phyloP scores from a whole-genome alignment of 2,113 vertebrate species.

The Balaeniceps rex region DNA sequence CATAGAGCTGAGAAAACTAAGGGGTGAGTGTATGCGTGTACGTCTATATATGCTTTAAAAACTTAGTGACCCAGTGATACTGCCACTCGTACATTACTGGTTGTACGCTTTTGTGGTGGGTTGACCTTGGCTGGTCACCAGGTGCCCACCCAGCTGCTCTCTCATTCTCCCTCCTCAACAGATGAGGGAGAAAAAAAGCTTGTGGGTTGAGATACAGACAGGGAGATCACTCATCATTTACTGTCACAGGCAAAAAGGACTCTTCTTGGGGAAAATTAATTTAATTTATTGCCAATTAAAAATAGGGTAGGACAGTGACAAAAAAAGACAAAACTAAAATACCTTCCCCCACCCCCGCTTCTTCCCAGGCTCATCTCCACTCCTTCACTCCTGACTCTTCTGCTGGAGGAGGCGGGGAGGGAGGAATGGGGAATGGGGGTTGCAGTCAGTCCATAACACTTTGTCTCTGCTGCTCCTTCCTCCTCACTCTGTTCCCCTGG shows the following conservation, averaged over 20 bases:
- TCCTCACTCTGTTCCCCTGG: not conserved
- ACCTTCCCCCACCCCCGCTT: fast-evolving
- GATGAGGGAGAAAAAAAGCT: not conserved
- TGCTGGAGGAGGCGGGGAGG: not conserved
- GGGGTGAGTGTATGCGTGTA: not conserved
- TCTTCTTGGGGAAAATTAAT: not conserved
- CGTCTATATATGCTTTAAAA: not conserved
- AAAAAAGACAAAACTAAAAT: not conserved
- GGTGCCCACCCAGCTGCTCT: not conserved
- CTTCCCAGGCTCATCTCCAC: not conserved
- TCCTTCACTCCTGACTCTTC: not conserved
- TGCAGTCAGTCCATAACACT: not conserved
- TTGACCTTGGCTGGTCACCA: not conserved
- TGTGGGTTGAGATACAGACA: fast-evolving
- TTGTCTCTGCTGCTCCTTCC: not conserved
- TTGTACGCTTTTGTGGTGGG: not conserved
- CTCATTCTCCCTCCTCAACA: not conserved
- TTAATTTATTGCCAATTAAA: not conserved
- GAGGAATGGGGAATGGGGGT: not conserved
- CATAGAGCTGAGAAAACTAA: not conserved
- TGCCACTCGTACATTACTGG: not conserved
- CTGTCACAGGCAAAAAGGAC: not conserved
- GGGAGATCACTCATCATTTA: not conserved
- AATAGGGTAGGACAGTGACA: not conserved
- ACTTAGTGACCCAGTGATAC: not conserved